Conservation (phyloP, 2,797 vertebrate species). For the Tarsius wallacei region DNA sequence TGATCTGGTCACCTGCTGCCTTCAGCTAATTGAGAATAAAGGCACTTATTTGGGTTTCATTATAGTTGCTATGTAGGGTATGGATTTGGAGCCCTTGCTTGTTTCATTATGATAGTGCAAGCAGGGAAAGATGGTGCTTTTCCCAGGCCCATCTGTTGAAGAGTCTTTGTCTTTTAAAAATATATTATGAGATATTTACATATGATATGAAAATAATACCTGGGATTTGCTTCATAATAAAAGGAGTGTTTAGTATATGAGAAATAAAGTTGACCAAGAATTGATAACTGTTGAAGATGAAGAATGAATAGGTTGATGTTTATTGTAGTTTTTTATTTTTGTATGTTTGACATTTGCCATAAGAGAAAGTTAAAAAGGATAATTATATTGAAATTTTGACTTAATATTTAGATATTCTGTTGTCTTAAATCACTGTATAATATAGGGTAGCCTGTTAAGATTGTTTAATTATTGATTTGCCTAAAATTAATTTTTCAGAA, state of each 20-base stretch:
- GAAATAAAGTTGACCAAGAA: neutral
- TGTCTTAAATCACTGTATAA: neutral
- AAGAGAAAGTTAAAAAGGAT: neutral
- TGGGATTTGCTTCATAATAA: neutral
- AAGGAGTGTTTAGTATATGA: neutral
- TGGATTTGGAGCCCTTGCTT: neutral
- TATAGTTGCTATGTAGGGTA: neutral
- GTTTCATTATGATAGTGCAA: neutral
- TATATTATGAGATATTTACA: neutral
- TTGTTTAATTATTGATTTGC: neutral
- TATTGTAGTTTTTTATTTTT: neutral
- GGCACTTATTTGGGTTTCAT: neutral
- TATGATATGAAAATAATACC: neutral
- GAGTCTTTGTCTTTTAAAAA: neutral
- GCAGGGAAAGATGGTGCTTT: neutral
- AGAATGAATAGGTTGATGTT: neutral
- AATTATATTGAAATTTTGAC: neutral
- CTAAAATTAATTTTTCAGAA: neutral
- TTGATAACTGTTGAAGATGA: neutral
- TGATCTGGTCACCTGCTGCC: neutral
- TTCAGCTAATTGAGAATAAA: neutral
- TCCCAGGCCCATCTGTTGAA: neutral
- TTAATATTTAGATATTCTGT: neutral
- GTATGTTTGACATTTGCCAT: neutral
- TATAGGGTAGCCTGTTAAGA: neutral